Percentiles rank a stretch among this genome's conserved stretches.
phyloP scores from a whole-genome alignment of 1,140 invertebrate genomes.

The Macrotrachela quadricornifera region DNA sequence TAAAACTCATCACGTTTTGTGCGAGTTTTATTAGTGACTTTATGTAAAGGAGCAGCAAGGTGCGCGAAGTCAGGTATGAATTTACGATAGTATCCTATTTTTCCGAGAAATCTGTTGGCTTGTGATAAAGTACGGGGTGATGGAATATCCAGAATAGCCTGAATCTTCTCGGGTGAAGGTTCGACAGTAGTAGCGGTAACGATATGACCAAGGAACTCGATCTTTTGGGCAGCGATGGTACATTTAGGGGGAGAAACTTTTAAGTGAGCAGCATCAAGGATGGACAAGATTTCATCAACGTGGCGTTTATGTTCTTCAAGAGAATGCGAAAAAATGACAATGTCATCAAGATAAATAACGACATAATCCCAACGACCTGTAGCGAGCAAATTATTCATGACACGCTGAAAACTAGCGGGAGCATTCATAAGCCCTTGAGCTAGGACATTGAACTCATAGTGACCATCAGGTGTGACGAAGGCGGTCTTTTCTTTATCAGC shows the following conservation, averaged over 20 bases:
- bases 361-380: constrained; percentile 10
- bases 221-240: not conserved
- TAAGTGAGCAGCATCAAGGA: not conserved
- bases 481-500: constrained; percentile 9
- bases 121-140: constrained; percentile 14
- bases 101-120: constrained; percentile 17
- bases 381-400: constrained; percentile 14
- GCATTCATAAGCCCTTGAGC: constrained; percentile 12
- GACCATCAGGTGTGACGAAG: constrained; percentile 14
- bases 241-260: not conserved
- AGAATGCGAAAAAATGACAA: not conserved
- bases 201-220: constrained; percentile 16
- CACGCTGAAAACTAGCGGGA: constrained; percentile 9
- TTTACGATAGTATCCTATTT: constrained; percentile 15
- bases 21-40: constrained; percentile 7
- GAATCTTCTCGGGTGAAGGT: constrained; percentile 15
- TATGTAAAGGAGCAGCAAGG: constrained; percentile 13
- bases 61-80: constrained; percentile 14
- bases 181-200: constrained; percentile 13
- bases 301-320: not conserved
- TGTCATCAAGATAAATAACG: constrained; percentile 5
- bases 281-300: not conserved
- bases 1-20: not conserved
- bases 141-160: constrained; percentile 15
- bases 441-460: constrained; percentile 9